These are phyloP conservation scores for Chrysolina haemoptera DNA, from an alignment of 2,888 invertebrate genomes.

Conservation along the genomic window DNA sequence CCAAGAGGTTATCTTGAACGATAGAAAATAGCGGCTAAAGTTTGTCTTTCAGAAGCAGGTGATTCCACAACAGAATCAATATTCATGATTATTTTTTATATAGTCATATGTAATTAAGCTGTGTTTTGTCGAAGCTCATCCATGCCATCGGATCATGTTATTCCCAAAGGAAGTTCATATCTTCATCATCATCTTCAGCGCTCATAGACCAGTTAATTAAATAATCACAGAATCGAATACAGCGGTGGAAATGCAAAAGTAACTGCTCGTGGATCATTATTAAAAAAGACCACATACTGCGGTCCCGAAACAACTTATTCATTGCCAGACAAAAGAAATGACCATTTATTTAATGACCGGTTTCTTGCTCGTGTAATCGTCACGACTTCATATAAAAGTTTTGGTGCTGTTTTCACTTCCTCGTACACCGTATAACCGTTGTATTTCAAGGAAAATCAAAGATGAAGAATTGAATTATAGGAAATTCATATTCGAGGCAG, in stretches of 20 bases:
- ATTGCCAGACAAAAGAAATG: slow-evolving; percentile 55
- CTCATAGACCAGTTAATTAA: background rate
- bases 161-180: too few species aligned
- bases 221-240: background rate
- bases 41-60: too few species aligned
- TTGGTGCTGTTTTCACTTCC: slow-evolving; percentile 44
- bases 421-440: background rate
- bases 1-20: too few species aligned
- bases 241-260: slow-evolving; percentile 17
- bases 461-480: background rate
- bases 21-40: too few species aligned
- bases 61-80: too few species aligned
- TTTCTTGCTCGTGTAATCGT: slow-evolving; percentile 50
- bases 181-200: background rate
- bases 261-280: slow-evolving; percentile 19
- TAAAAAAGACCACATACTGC: slow-evolving; percentile 56
- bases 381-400: slow-evolving; percentile 52
- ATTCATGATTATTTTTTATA: too few species aligned
- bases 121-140: too few species aligned
- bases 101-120: too few species aligned
- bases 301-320: slow-evolving; percentile 58
- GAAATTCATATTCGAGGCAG: too few species aligned
- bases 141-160: too few species aligned
- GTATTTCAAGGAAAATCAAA: background rate
- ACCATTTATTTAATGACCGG: slow-evolving; percentile 60